These are phyloP conservation scores for Himalopsyche kuldschensis DNA, from an alignment of 2,888 invertebrate species.

Conservation along the genomic window DNA sequence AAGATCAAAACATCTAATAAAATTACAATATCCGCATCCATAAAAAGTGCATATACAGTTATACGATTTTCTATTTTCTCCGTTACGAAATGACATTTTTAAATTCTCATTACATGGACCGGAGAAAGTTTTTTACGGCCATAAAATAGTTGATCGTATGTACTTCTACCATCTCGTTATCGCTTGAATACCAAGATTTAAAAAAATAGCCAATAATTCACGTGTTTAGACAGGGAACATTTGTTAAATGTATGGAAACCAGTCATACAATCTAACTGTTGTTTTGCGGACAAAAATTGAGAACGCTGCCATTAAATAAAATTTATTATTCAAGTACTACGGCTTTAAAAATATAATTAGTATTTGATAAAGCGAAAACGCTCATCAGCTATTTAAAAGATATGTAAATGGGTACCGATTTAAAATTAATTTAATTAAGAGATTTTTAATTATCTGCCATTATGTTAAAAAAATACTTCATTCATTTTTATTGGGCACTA, in stretches of 20 bases:
- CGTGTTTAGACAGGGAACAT: not conserved
- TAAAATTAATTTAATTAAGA: not conserved
- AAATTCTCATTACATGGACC: not conserved
- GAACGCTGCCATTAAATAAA: not conserved
- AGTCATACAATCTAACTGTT: not conserved
- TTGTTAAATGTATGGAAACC: not conserved
- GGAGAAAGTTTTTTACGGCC: not conserved
- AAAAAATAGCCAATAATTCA: not conserved
- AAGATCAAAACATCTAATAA: too few relatives aligned
- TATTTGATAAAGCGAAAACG: not conserved
- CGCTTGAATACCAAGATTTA: not conserved
- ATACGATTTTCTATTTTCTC: not conserved
- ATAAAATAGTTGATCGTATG: not conserved
- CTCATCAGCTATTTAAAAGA: not conserved
- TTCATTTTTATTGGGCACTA: too few relatives aligned
- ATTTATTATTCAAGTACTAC: not conserved
- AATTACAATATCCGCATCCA: not conserved
- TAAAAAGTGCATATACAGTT: not conserved
- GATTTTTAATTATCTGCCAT: not conserved
- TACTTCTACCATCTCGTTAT: not conserved
- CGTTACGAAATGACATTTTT: not conserved
- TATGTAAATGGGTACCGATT: not conserved
- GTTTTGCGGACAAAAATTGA: not conserved
- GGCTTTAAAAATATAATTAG: not conserved
- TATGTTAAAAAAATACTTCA: not conserved